These are phyloP conservation scores for Erpornis zantholeuca DNA, from an alignment of 2,113 vertebrate species.

Conservation along the genomic window DNA sequence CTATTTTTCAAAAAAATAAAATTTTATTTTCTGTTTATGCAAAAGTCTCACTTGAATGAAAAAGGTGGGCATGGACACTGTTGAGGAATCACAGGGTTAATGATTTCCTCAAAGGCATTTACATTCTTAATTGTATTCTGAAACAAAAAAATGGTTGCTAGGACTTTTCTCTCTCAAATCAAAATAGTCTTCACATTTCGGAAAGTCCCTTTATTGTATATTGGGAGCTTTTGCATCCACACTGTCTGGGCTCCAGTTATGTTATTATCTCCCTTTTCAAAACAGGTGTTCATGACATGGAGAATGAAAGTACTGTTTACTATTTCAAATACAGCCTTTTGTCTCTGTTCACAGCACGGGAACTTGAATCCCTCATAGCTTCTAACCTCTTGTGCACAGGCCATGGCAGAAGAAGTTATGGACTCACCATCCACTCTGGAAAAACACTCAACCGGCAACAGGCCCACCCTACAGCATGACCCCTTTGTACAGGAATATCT, in stretches of 20 bases:
- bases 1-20: not conserved
- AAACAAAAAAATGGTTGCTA: not conserved
- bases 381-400: not conserved
- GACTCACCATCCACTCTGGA: not conserved
- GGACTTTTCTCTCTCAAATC: not conserved
- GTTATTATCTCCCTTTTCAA: not conserved
- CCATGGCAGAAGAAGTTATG: not conserved
- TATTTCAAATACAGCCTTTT: not conserved
- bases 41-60: not conserved
- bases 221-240: not conserved
- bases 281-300: rapidly evolving
- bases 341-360: not conserved
- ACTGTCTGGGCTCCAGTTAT: not conserved
- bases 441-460: not conserved
- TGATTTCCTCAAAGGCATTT: not conserved
- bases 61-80: not conserved
- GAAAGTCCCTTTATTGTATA: not conserved
- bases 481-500: not conserved
- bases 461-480: not conserved
- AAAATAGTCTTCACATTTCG: not conserved
- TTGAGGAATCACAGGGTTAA: not conserved
- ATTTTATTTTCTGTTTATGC: not conserved
- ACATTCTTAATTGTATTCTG: not conserved
- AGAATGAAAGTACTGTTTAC: not conserved
- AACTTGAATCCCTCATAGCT: not conserved